phyloP scores from a whole-genome alignment of 2,888 invertebrate species.

The Strigamia crassipes region DNA sequence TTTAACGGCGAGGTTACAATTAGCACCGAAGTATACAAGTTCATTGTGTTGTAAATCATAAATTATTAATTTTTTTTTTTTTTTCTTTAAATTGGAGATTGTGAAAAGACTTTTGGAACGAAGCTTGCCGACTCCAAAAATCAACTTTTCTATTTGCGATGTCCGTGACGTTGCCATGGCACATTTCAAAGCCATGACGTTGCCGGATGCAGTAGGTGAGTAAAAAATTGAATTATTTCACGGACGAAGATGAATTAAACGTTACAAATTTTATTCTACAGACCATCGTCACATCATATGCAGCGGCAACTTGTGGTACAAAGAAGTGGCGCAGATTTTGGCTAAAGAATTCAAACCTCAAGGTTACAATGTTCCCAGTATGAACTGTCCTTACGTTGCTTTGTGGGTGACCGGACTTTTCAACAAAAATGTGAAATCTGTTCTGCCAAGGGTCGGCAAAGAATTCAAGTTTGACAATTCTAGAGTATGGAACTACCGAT shows the following conservation, averaged over 20 bases:
- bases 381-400: slow-evolving; percentile 58
- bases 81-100: slow-evolving; percentile 50
- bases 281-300: slow-evolving; percentile 59
- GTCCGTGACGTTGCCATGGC: slow-evolving; percentile 64
- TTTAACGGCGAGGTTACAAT: slow-evolving; percentile 52
- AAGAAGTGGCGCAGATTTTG: slow-evolving; percentile 61
- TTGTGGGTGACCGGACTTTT: slow-evolving; percentile 58
- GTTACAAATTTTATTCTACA: not conserved
- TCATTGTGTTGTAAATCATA: not conserved
- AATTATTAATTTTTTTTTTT: no score
- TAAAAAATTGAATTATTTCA: not conserved
- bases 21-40: slow-evolving; percentile 49
- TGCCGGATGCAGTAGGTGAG: slow-evolving; percentile 60
- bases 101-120: slow-evolving; percentile 55
- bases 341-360: slow-evolving; percentile 62
- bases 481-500: slow-evolving; percentile 53
- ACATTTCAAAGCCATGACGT: slow-evolving; percentile 62
- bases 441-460: slow-evolving; percentile 59
- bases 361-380: slow-evolving; percentile 60
- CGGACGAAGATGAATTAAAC: not conserved
- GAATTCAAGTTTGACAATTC: slow-evolving; percentile 57
- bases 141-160: slow-evolving; percentile 62
- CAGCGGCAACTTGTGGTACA: slow-evolving; percentile 60
- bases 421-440: slow-evolving; percentile 59
- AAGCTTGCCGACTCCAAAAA: slow-evolving; percentile 58